Conservation (phyloP, 2,797 vertebrate species). For the Tokudaia tokunoshimensis region DNA sequence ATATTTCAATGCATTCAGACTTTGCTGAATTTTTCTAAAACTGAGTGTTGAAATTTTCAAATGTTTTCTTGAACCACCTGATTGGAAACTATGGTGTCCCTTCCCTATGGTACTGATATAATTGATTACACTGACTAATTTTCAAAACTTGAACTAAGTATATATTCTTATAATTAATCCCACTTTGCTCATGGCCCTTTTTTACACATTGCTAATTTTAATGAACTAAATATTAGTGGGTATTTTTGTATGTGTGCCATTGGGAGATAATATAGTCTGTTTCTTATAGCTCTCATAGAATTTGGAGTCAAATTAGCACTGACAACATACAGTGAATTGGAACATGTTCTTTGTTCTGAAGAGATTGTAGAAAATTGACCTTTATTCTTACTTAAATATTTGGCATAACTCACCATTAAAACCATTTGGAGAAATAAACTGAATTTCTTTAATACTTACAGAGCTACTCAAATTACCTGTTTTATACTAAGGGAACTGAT, state of each 20-base stretch:
- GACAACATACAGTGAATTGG: not conserved
- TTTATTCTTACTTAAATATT: constrained; percentile 30
- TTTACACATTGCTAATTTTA: not conserved
- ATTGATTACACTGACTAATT: not conserved
- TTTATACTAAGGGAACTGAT: not conserved
- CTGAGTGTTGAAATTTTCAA: not conserved
- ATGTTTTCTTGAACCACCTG: not conserved
- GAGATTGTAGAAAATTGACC: not conserved
- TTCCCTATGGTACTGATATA: not conserved
- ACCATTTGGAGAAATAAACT: not conserved
- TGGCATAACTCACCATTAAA: constrained; percentile 13
- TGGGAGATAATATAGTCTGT: not conserved
- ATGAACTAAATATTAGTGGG: not conserved
- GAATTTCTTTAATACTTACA: not conserved
- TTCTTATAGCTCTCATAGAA: not conserved
- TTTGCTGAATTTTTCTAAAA: constrained; percentile 38
- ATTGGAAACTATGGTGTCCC: not conserved
- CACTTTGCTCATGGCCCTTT: not conserved
- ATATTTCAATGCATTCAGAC: not conserved
- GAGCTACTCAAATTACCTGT: not conserved
- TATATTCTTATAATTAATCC: not conserved
- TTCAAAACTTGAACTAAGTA: constrained; percentile 37
- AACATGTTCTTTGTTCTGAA: constrained; percentile 36
- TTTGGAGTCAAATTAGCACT: constrained; percentile 34
- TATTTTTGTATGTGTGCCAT: not conserved